A percentile compares a stretch with the other conserved stretches of the same genome.
Conservation (phyloP, 2,113 vertebrate species). For the Mus musculus region GRCm39 chr5:18562001-18562500, state of each 20-base stretch:
- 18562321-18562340: background rate
- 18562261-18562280: background rate
- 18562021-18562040: background rate
- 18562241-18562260: background rate
- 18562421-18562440: conserved; percentile 9
- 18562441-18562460: conserved; percentile 41
- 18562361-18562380: background rate
- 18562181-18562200: background rate
- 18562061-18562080: background rate
- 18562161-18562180: background rate
- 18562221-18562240: background rate
- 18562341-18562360: background rate
- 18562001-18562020: too few relatives aligned
- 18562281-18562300: background rate
- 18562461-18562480: background rate
- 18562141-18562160: background rate
- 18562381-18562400: background rate
- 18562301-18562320: background rate
- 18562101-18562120: background rate
- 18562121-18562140: background rate
- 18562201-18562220: background rate
- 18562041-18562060: background rate
- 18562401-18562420: background rate
- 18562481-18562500: conserved; percentile 5
- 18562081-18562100: background rate